Base-by-base conservation (phyloP, 1,140 invertebrate species). In the Bombus confusus region DNA sequence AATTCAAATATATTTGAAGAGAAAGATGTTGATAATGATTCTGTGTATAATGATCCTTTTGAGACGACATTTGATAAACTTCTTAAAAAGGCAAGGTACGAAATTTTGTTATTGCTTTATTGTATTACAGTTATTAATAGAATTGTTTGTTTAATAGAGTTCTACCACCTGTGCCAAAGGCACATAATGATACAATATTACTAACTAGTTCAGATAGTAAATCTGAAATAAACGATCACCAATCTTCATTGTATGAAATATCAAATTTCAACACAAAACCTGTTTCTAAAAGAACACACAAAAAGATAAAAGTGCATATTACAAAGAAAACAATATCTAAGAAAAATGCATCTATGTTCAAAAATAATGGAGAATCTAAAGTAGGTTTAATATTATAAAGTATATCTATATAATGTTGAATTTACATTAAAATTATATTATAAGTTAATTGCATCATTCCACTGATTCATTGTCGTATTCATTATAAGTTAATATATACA, bases 1-100 rank as follows among this genome's bases (percentile, higher is more conserved):
- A 69, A 43, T 31, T 79, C 18, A 15, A 39, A 31, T 47, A 1
- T 9, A 25, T 37, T 28, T 39, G 41, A 76, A 5, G 37, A 73
- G 25, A 73, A 78, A 18, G 31, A 0, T 13, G 18, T 22, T 52
- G 47, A 52, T 52, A 62, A 91, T 52, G 34, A 86, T 52, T 88
- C 83, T 12, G 2, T 86, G 8, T 52, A 74, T 68, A 43, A 85
- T 71, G 92, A 93, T 84, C 89, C 88, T 22, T 93, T 92, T 47
- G 92, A 93, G 18, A 91, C 92, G 8, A 93, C 92, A 39, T 93
- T 93, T 76, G 92, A 93, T 74, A 90, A 84, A 79, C 47, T 93
- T 52, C 73, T 83, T 18, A 93, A 89, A 80, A 80, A 80, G 39
- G 80, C 77, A 18, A 87, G 84, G 92, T 93, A 91, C 80, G 79